A percentile compares a stretch with the other conserved stretches of the same genome.
Conservation (phyloP, 2,113 vertebrate genomes). For the Rhodinocichla rosea region DNA sequence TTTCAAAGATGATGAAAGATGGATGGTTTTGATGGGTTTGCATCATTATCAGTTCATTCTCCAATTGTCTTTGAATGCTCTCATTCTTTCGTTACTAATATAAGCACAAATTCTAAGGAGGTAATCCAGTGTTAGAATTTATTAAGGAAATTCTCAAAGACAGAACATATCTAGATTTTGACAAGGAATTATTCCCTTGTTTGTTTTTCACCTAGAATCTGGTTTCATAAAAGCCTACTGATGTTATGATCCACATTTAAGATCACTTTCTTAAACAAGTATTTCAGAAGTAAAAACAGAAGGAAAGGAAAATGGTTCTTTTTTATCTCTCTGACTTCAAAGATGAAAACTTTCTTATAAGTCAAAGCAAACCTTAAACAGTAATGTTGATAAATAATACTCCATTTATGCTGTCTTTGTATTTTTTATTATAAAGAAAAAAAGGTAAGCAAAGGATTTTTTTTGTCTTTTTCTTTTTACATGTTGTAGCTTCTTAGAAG, state of each 20-base stretch:
- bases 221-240: neutral
- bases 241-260: neutral
- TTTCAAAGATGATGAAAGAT: neutral
- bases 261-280: neutral
- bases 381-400: neutral
- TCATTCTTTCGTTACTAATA: neutral
- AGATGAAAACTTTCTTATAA: neutral
- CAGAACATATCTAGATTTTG: neutral
- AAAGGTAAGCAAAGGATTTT: neutral
- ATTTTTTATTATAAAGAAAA: neutral
- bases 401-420: neutral
- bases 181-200: neutral
- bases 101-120: neutral
- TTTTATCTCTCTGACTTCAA: neutral
- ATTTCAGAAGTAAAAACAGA: neutral
- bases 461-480: neutral
- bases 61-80: neutral
- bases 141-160: neutral
- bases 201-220: neutral
- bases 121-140: neutral
- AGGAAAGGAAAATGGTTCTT: neutral
- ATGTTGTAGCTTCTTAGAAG: neutral
- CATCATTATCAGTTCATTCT: neutral
- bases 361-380: neutral
- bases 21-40: neutral